These are phyloP conservation scores for Pristionchus japonicus DNA, from an alignment of 2,888 invertebrate genomes.

Conservation along the genomic window DNA sequence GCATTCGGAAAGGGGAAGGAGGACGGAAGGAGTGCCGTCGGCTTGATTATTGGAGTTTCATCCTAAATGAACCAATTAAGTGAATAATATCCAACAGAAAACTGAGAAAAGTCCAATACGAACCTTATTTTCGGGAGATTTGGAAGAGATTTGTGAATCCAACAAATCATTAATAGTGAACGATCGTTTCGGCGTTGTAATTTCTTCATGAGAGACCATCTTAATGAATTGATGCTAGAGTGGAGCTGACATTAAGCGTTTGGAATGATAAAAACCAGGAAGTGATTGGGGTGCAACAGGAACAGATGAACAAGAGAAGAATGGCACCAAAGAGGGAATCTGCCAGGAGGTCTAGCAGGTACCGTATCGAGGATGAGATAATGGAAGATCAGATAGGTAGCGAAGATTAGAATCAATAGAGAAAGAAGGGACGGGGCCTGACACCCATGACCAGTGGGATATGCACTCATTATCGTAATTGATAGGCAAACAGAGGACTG, in stretches of 20 bases:
- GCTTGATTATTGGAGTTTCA: not conserved
- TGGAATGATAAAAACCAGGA: too few species aligned
- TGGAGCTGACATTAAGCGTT: too few species aligned
- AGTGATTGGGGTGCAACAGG: too few species aligned
- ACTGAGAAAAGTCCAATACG: not conserved
- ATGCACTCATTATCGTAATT: conserved; percentile 35
- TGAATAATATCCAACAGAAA: too few species aligned
- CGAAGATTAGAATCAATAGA: not conserved
- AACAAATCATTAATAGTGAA: conserved; percentile 17
- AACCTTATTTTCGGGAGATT: not conserved
- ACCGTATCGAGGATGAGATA: not conserved
- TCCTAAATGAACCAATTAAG: not conserved
- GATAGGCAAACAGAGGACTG: conserved; percentile 34
- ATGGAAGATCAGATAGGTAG: not conserved
- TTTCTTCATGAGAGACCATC: conserved; percentile 41
- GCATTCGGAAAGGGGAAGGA: conserved; percentile 24
- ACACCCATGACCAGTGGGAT: conserved; percentile 24
- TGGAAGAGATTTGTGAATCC: not conserved
- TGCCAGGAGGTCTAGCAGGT: not conserved
- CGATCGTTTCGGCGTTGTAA: conserved; percentile 27
- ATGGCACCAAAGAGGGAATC: not conserved
- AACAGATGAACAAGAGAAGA: not conserved
- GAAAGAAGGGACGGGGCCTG: not conserved
- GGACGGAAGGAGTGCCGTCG: conserved; percentile 20
- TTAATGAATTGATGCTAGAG: not conserved